Evolutionary conservation across 2,888 invertebrate genomes (phyloP).

Genomic region (Ormyrus labotus): DNA sequence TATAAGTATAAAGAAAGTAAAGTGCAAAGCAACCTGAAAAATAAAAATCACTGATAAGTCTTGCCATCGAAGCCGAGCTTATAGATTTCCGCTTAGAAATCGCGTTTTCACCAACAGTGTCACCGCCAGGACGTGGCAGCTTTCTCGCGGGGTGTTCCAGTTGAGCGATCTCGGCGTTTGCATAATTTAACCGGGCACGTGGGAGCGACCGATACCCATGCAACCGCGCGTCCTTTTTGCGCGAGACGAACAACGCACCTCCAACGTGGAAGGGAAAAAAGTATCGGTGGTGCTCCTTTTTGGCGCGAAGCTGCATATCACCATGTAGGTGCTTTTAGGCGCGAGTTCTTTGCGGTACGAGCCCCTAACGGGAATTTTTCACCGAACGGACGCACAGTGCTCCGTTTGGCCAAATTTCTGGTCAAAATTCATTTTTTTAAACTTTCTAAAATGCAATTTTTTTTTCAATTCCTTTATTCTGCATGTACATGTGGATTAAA

Average conservation of each 20-base stretch:
- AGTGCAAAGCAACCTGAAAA: no score
- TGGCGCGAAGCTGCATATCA: background rate
- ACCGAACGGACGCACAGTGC: no score
- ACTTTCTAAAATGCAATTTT: no score
- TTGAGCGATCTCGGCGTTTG: slow-evolving; percentile 55
- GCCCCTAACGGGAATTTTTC: background rate
- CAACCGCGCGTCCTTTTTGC: slow-evolving; percentile 1
- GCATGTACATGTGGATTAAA: no score
- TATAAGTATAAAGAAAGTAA: no score
- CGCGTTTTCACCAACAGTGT: background rate
- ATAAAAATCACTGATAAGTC: no score
- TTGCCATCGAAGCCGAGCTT: no score
- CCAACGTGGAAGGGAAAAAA: background rate
- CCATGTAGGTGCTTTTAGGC: background rate
- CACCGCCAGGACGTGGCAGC: background rate
- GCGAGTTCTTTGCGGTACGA: background rate
- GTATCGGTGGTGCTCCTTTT: background rate
- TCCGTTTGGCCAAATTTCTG: no score
- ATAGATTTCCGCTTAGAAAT: slow-evolving; percentile 5
- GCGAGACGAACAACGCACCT: slow-evolving; percentile 15
- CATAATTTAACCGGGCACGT: slow-evolving; percentile 57
- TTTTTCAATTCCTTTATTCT: no score
- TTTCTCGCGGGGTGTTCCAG: slow-evolving; percentile 56
- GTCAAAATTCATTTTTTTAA: no score
- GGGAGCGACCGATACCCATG: slow-evolving; percentile 53